Base-by-base conservation (phyloP, 2,888 invertebrate genomes). In the Petrolisthes manimaculis region DNA sequence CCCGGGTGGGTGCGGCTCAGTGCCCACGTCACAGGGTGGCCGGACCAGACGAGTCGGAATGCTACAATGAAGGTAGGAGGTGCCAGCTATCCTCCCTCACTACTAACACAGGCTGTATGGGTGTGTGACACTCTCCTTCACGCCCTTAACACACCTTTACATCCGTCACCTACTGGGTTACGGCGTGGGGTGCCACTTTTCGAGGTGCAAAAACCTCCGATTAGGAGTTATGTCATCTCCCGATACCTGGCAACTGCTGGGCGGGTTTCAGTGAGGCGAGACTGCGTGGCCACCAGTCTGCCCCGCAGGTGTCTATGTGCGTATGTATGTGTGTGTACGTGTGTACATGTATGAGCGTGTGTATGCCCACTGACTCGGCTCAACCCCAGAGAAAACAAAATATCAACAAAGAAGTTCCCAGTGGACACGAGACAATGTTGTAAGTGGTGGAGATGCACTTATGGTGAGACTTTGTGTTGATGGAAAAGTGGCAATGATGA, bases 251-350 rank as follows among this genome's bases (percentile, higher is more conserved):
- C 86, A 86, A 54, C 81, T 12, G 86, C 74, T 74, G 81, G 54
- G 81, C 21, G 74, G 74, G 56, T 79, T 80, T 80, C 81, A 86
- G 86, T 81, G 21, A 81, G 86, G 81, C 86, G 86, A 86, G 86
- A 86, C 86, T 81, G 86, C 86, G 86, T 86, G 86, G 81, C 86
- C 81, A 81, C 86, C 71, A 86, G 86, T 86, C 81, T 86, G 75
- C 86, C 86, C 86, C 37, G 81, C 80, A 74, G 84, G 84, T 84
- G 84, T 84, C 77, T 84, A 51, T 78, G 84, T 78, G 78, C 24
- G 78, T 55, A 61, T 79, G 78, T 79, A 75, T 81, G 86, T 74
- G 86, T 81, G 80, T 71, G 56, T 81, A 56, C 74, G 81, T 81
- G 81, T 81, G 37, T 74, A 71, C 51, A 61, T 80, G 55, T 51